Evolutionary conservation across 2,113 vertebrate species (phyloP).

Genomic region (Channa argus): DNA sequence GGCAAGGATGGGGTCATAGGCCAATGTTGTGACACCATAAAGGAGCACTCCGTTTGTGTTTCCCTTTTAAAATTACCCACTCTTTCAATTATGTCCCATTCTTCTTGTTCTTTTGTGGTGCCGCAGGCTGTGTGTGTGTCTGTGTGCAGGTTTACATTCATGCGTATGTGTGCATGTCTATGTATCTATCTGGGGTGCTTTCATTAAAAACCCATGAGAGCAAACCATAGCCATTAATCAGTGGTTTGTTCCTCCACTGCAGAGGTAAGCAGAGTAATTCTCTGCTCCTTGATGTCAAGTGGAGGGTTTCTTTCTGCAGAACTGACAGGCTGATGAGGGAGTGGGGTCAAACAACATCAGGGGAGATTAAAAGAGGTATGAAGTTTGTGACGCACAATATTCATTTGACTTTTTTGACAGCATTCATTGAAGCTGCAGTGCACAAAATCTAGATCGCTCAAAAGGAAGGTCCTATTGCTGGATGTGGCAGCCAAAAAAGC

Average conservation of each 20-base stretch:
- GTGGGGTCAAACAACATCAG: neutral
- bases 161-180: slow-evolving; percentile 13
- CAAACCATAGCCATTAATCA: slow-evolving; percentile 63
- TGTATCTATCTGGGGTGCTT: slow-evolving; percentile 42
- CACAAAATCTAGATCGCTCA: slow-evolving; percentile 18
- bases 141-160: slow-evolving; percentile 1
- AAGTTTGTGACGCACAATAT: slow-evolving; percentile 7
- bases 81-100: slow-evolving; percentile 57
- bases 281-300: slow-evolving; percentile 31
- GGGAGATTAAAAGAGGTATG: slow-evolving; percentile 20
- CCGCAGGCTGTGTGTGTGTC: slow-evolving; percentile 8
- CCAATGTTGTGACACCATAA: slow-evolving; percentile 44
- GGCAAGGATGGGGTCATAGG: slow-evolving; percentile 42
- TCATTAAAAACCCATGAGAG: slow-evolving; percentile 68
- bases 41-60: slow-evolving; percentile 49
- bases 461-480: neutral
- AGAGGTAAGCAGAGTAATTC: slow-evolving; percentile 39
- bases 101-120: slow-evolving; percentile 20
- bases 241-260: neutral
- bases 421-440: slow-evolving; percentile 19
- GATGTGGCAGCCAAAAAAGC: neutral
- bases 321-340: slow-evolving; percentile 18
- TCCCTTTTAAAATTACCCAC: slow-evolving; percentile 46
- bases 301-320: neutral
- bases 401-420: slow-evolving; percentile 12